Percentiles rank a stretch among this genome's conserved stretches.
These are phyloP conservation scores for Pachycephala philippinensis DNA, from an alignment of 2,113 vertebrate species.

Conservation along the genomic window DNA sequence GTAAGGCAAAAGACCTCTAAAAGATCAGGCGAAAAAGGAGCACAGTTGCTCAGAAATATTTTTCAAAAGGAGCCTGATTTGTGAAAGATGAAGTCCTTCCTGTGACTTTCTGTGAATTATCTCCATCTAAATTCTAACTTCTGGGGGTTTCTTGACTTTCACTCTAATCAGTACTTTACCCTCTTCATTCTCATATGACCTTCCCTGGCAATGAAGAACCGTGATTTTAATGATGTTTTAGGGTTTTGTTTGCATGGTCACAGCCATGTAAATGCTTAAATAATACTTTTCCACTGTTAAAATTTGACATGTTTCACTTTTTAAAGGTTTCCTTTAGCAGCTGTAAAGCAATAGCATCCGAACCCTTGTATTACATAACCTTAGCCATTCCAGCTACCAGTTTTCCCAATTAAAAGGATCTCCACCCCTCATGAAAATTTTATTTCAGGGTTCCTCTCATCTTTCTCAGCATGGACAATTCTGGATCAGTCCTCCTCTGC, in stretches of 20 bases:
- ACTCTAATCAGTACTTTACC: fast-evolving
- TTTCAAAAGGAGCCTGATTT: not conserved
- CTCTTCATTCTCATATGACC: not conserved
- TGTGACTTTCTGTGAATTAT: not conserved
- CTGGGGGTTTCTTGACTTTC: not conserved
- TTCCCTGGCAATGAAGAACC: not conserved
- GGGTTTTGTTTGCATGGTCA: not conserved
- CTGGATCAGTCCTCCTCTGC: not conserved
- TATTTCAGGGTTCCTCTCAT: not conserved
- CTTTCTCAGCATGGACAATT: not conserved
- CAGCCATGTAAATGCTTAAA: not conserved
- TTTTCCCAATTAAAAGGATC: not conserved
- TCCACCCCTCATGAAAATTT: not conserved
- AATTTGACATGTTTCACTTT: not conserved
- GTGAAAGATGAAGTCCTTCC: not conserved
- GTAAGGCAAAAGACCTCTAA: not conserved
- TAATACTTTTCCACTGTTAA: not conserved
- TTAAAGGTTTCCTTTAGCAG: not conserved
- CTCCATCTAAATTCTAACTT: not conserved
- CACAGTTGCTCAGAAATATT: not conserved
- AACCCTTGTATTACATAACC: not conserved
- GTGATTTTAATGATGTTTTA: not conserved
- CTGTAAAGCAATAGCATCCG: not conserved
- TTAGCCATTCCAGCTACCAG: not conserved
- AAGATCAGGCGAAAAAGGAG: not conserved